phyloP scores from a whole-genome alignment of 2,797 vertebrate species.

The Lates japonicus region DNA sequence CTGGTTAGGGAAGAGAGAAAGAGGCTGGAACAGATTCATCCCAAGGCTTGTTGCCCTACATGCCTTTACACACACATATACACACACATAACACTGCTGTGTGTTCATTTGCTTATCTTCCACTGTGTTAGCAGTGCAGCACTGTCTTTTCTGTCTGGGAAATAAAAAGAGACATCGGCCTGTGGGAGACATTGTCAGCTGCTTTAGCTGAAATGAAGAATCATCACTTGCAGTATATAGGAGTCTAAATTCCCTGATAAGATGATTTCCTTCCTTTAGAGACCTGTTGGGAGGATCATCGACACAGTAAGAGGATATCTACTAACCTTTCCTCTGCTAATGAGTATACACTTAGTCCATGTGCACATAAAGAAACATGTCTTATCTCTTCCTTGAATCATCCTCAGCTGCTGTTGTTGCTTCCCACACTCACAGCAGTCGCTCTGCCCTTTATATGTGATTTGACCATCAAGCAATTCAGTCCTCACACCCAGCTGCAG shows the following conservation, averaged over 20 bases:
- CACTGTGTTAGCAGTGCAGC: slow-evolving; percentile 34
- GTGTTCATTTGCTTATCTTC: slow-evolving; percentile 70
- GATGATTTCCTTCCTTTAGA: background rate
- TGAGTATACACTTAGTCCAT: background rate
- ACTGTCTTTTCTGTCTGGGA: slow-evolving; percentile 42
- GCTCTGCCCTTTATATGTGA: background rate
- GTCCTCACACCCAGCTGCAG: background rate
- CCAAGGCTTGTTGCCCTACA: slow-evolving; percentile 81
- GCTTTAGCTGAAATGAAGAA: slow-evolving; percentile 25
- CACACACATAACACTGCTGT: slow-evolving; percentile 25
- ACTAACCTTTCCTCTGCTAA: background rate
- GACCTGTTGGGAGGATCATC: too few species aligned
- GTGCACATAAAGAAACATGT: background rate
- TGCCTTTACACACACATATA: slow-evolving; percentile 54
- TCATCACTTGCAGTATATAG: slow-evolving; percentile 1
- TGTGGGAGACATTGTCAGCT: slow-evolving; percentile 43
- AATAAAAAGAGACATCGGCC: slow-evolving; percentile 19
- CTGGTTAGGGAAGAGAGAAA: slow-evolving; percentile 76
- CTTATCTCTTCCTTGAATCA: slow-evolving; percentile 7
- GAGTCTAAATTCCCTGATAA: slow-evolving; percentile 9
- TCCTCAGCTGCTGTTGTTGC: slow-evolving; percentile 5
- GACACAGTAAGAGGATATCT: background rate
- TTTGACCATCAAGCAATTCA: slow-evolving; percentile 1
- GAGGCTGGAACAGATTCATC: slow-evolving; percentile 82
- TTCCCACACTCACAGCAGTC: slow-evolving; percentile 1